Percentiles rank a stretch among this genome's conserved stretches.
phyloP scores from a whole-genome alignment of 1,140 invertebrate genomes.

The Megathymus violae region DNA sequence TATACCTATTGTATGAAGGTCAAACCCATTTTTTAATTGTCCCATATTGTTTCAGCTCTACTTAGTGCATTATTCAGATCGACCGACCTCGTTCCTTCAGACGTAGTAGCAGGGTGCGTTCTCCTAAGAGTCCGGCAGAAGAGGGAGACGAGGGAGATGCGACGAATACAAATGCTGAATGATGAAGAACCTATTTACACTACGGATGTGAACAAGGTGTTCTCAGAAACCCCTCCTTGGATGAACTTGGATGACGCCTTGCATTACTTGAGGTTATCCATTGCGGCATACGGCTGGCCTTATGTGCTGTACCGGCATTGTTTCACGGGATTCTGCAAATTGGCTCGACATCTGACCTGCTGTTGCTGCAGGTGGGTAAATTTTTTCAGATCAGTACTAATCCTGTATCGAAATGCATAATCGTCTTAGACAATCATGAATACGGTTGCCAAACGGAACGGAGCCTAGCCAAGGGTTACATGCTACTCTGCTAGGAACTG shows the following conservation, averaged over 20 bases:
- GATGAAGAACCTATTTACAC: conserved; percentile 88
- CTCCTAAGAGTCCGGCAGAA: conserved; percentile 90
- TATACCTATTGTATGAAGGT: no score
- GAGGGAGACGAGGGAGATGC: conserved; percentile 87
- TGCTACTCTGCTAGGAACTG: no score
- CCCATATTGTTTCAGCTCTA: conserved; percentile 83
- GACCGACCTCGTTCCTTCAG: conserved; percentile 94
- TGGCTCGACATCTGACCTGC: conserved; percentile 88
- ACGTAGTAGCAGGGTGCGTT: conserved; percentile 93
- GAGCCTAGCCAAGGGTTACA: no score
- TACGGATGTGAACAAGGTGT: conserved; percentile 86
- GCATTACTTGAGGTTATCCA: conserved; percentile 91
- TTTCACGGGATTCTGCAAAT: conserved; percentile 89
- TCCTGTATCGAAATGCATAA: no score
- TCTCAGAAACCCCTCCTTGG: conserved; percentile 87
- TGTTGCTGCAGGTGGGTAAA: conserved; percentile 90
- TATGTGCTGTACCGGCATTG: conserved; percentile 91
- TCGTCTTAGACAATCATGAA: no score
- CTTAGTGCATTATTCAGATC: conserved; percentile 91
- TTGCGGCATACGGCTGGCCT: conserved; percentile 96
- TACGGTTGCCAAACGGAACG: no score
- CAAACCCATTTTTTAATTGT: not conserved
- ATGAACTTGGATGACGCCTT: conserved; percentile 91
- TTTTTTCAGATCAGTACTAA: no score
- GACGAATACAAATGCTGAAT: conserved; percentile 87